Evolutionary conservation across 1,140 invertebrate species (phyloP), one percentile per base, ranked within the genome.

Genomic region (Panonychus citri): DNA sequence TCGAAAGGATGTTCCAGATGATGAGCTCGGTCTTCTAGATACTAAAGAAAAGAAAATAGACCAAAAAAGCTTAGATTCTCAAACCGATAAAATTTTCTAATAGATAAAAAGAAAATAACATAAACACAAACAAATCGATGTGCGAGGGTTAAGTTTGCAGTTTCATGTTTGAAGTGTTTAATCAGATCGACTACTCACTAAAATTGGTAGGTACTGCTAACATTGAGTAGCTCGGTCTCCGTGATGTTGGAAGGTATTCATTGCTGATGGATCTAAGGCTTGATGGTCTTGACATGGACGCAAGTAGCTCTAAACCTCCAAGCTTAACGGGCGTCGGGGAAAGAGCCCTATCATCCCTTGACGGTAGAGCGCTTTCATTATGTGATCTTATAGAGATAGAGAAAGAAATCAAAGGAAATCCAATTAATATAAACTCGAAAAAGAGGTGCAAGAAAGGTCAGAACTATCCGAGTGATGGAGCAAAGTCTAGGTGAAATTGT

Each of bases 191-290:
- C 30, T 7, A 34, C 30, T 49, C 25, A 59, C 60, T 57, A n/a
- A 59, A 28, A 34, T 56, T 59, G 13, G 60, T 59, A 2, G 60
- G 60, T 3, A 55, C 57, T 3, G 57, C 57, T 2, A 59, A 34
- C 56, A 59, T 48, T 40, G 43, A 37, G 48, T 59, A 61, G 43
- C 55, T 57, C 24, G 58, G 43, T 48, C 60, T 57, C 13, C 60
- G 42, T 17, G 60, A 61, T 1, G 40, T 15, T 1, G 60, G 60
- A 21, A 57, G 15, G 39, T 57, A 61, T 12, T 61, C 60, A 34
- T 58, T 59, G 42, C 51, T 57, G 8, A 19, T 37, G 28, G 40
- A 37, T 24, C 51, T 40, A 12, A 54, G 51, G 15, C 56, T 40
- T 7, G 60, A 61, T 4, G 34, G 28, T 25, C 57, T 17, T 15